Evolutionary conservation across 64 coral and sea anemone genomes (phyloP).

Genomic region (Hydrozoanthus tunicans): DNA sequence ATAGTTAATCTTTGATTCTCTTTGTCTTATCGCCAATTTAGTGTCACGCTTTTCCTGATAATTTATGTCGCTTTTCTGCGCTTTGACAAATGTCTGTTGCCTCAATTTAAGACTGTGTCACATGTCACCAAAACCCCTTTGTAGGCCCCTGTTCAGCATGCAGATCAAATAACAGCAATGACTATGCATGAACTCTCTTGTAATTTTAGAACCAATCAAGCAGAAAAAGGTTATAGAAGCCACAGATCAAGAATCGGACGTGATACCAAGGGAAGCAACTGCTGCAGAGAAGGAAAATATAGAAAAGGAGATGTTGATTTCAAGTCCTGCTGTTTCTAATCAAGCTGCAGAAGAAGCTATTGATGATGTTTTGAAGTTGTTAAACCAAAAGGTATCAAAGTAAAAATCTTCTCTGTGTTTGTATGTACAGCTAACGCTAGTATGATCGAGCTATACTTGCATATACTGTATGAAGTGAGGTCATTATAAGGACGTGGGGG

Average conservation of each 20-base stretch:
- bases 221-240: not conserved
- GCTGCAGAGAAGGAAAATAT: not conserved
- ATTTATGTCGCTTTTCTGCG: too few species aligned
- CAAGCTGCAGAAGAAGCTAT: not conserved
- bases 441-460: not conserved
- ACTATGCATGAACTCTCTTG: too few species aligned
- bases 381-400: constrained; percentile 53
- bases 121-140: too few species aligned
- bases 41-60: too few species aligned
- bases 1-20: too few species aligned
- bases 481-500: too few species aligned
- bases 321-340: not conserved
- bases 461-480: not conserved
- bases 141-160: too few species aligned
- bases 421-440: too few species aligned
- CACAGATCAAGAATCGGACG: not conserved
- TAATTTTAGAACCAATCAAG: not conserved
- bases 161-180: too few species aligned
- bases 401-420: not conserved
- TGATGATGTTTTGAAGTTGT: constrained; percentile 20
- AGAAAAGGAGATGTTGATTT: not conserved
- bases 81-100: too few species aligned
- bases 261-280: not conserved
- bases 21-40: too few species aligned
- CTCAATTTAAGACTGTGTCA: too few species aligned